Evolutionary conservation across 2,888 invertebrate species (phyloP), one percentile per base, ranked within the genome.

Genomic region (Mimumesa dahlbomi): DNA sequence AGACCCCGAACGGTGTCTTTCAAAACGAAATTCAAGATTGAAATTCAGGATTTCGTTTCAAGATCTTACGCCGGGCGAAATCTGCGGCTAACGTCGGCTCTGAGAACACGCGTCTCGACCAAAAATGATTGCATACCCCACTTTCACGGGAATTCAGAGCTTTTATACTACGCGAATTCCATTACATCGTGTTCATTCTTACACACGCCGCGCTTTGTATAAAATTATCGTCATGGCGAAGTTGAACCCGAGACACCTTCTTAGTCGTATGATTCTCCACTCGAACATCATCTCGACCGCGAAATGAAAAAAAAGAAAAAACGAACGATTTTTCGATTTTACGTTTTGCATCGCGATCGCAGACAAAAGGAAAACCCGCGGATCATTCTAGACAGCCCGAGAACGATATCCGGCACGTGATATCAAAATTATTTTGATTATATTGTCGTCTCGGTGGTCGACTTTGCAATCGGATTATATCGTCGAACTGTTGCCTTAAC

Each of bases 31-130:
- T n/a, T n/a, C n/a, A n/a, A n/a, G n/a, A n/a, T n/a, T n/a, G n/a
- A n/a, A n/a, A n/a, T n/a, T n/a, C n/a, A n/a, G n/a, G n/a, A n/a
- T n/a, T n/a, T n/a, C n/a, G n/a, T n/a, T n/a, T n/a, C n/a, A n/a
- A n/a, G n/a, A n/a, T n/a, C n/a, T n/a, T n/a, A n/a, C n/a, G n/a
- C n/a, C 34, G 34, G 29, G 13, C n/a, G 29, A 29, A 34, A 4
- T 40, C 22, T 19, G 36, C 22, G 11, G 16, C 72, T 63, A 72
- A 73, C 64, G 69, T 74, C 74, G 75, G 58, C 69, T 69, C 75
- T 74, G 58, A 56, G 56, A 75, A 65, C 69, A 64, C 74, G 65
- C 74, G 69, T 74, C 75, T 73, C 73, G 73, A 73, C 73, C 63
- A 73, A 73, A 58, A 52, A n/a, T n/a, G 62, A 66, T 62, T 14